A percentile compares a stretch with the other conserved stretches of the same genome.
Evolutionary conservation across 2,113 vertebrate species (phyloP).

Genomic region (Pituophis catenifer): DNA sequence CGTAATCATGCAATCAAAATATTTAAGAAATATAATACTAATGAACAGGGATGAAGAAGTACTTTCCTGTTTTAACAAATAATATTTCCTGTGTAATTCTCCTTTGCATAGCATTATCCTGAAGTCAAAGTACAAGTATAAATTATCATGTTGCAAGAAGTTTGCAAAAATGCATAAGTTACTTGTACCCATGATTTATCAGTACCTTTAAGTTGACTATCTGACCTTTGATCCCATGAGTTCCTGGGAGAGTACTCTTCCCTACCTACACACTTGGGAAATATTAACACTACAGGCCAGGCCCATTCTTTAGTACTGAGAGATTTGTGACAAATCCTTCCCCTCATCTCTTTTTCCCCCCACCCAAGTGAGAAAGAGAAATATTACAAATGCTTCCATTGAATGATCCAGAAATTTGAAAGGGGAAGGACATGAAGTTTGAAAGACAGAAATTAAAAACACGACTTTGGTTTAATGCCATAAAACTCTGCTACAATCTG

Average conservation of each 20-base stretch:
- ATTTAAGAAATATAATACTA: background rate
- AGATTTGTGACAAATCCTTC: background rate
- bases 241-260: background rate
- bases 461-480: background rate
- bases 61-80: background rate
- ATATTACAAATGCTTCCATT: background rate
- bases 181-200: background rate
- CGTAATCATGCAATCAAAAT: background rate
- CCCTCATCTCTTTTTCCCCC: background rate
- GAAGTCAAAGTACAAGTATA: background rate
- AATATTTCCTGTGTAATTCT: background rate
- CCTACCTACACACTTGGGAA: background rate
- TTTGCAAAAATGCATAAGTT: background rate
- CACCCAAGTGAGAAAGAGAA: background rate
- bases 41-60: background rate
- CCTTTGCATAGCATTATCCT: background rate
- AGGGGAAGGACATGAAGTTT: background rate
- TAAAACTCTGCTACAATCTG: background rate
- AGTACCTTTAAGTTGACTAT: background rate
- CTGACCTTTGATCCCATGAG: background rate
- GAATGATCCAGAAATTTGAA: background rate
- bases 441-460: background rate
- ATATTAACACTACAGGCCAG: background rate
- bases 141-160: background rate
- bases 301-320: background rate